Conservation (phyloP, 2,888 invertebrate species). For the Dorcus hopei region DNA sequence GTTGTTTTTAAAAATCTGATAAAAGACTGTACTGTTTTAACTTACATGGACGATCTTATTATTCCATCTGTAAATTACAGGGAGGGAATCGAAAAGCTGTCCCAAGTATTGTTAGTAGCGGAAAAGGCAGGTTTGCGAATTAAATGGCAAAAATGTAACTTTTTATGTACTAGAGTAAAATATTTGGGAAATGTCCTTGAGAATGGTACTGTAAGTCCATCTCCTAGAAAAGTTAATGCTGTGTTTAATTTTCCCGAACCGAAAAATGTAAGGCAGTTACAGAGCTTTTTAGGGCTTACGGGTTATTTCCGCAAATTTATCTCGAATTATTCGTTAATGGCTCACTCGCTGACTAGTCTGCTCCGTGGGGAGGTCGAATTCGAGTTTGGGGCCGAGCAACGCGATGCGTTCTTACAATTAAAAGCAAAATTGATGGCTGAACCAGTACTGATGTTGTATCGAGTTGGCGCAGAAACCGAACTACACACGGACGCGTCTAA, state of each 20-base stretch:
- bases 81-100: no score
- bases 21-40: no score
- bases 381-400: slow-evolving; percentile 14
- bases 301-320: slow-evolving; percentile 10
- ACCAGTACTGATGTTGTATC: slow-evolving; percentile 24
- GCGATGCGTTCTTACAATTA: slow-evolving; percentile 19
- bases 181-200: no score
- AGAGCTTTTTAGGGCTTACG: slow-evolving; percentile 4
- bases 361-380: slow-evolving; percentile 14
- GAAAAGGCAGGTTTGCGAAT: no score
- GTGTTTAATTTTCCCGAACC: slow-evolving; percentile 1
- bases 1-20: no score
- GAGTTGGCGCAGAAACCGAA: slow-evolving; percentile 18
- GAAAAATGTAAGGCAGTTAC: neutral
- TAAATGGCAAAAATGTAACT: no score
- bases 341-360: slow-evolving; percentile 29
- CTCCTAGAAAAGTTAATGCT: no score
- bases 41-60: no score
- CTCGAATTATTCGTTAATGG: neutral
- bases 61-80: no score
- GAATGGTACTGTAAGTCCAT: neutral
- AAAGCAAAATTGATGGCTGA: slow-evolving; percentile 18
- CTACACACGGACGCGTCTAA: slow-evolving; percentile 31
- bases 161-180: no score
- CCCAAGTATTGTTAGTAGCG: no score